Base-by-base conservation (phyloP, 2,888 invertebrate genomes). In the Netelia virgata region DNA sequence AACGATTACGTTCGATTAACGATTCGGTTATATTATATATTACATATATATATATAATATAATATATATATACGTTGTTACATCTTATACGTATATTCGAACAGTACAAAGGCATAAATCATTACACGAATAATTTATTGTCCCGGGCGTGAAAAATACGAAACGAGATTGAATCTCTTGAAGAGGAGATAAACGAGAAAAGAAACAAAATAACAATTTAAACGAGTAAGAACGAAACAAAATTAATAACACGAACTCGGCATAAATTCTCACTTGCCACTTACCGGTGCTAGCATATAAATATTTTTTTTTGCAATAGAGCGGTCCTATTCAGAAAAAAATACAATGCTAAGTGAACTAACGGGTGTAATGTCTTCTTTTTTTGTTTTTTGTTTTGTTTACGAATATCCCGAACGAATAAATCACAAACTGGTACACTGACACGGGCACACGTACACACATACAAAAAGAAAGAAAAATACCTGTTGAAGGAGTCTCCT, bases 241-340 rank as follows among this genome's bases (percentile, higher is more conserved):
- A 28, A 18, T 47, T 41, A 50, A 63, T 14, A 16, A 69, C 53
- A 16, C 57, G 20, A 36, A 82, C 11, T 61, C 57, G 18, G 18
- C 0, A 57, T 18, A 18, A 53, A 69, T 50, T 69, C 55, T 80
- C 83, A 66, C 74, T 79, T 57, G 79, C 75, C 79, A 75, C 66
- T 81, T 69, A 78, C 57, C 74, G 78, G 64, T 82, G 82, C 78
- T 82, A 75, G 84, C 82, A 84, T 82, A 69, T 43, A 64, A 72
- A 41, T 23, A 72, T 84, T 70, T 75, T 87, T 86, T 83, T 87
- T 87, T 86, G 85, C 84, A 88, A 88, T 88, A 86, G 88, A 83
- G 86, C 88, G 87, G 87, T 88, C 86, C 87, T 87, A 88, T 88
- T 88, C 78, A 80, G 77, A 69, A 83, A 88, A 88, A 86, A 86